Evolutionary conservation across 2,113 vertebrate genomes (phyloP).

Genomic region (Cebus imitator): DNA sequence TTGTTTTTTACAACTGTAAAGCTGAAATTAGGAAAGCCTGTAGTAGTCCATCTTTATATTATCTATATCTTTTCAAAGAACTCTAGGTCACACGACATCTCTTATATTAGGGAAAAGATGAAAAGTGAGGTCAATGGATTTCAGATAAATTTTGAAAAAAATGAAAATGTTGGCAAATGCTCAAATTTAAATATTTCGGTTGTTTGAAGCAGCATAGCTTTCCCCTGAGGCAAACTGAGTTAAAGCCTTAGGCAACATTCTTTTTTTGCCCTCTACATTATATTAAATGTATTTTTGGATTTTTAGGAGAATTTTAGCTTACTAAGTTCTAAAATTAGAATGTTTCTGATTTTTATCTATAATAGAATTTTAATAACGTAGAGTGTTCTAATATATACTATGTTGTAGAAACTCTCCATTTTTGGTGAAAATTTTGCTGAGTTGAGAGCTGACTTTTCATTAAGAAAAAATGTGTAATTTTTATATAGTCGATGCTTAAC

Average conservation of each 20-base stretch:
- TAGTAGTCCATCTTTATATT: background rate
- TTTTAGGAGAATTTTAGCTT: background rate
- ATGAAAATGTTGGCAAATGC: background rate
- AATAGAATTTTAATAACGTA: conserved; percentile 58
- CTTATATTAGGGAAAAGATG: background rate
- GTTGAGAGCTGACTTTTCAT: conserved; percentile 35
- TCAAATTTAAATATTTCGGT: conserved; percentile 23
- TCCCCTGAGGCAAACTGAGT: conserved; percentile 2
- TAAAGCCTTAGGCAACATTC: background rate
- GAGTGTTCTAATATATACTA: background rate
- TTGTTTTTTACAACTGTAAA: background rate
- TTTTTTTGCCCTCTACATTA: background rate
- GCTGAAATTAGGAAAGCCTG: background rate
- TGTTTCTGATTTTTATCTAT: conserved; percentile 55
- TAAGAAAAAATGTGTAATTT: conserved; percentile 1
- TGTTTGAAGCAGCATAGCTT: conserved; percentile 9
- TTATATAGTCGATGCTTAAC: background rate
- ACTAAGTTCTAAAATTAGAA: conserved; percentile 45
- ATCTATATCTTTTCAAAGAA: background rate
- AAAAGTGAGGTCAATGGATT: background rate
- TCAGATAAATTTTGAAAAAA: conserved; percentile 39
- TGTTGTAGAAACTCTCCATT: background rate
- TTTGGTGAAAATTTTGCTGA: conserved; percentile 37
- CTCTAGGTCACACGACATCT: background rate
- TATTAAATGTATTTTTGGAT: conserved; percentile 40